Evolutionary conservation across 2,797 vertebrate genomes (phyloP), one percentile per base, ranked within the genome.

Genomic region (Muscicapa striata): DNA sequence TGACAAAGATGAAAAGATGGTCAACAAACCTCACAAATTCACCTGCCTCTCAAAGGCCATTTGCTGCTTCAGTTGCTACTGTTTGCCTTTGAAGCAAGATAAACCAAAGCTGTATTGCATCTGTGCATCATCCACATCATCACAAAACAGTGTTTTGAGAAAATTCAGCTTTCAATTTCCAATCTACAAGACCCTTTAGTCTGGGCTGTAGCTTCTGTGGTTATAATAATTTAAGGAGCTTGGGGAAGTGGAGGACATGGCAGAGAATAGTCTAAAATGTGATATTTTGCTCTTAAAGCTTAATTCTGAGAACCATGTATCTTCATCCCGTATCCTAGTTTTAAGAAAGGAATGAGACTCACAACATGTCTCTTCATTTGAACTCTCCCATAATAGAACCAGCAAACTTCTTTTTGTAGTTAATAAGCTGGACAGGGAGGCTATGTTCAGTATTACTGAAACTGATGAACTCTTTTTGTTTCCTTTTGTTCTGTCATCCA

Each of bases 81-180:
- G 17, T 70, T 93, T 91, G 68, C 59, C 68, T 95, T 90, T 95
- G 86, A 93, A 97, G 61, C 62, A 77, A 79, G 64, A 29, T 68
- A 75, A 79, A 87, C 26, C 12, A 77, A 67, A 88, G 29, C 21
- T 72, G 29, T 91, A 0, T 30, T 62, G 51, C 46, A 49, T 81
- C 49, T 64, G 2, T 93, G 29, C 0, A 2, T 32, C 32, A 38
- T 54, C 51, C 23, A 29, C 74, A 43, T 62, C 4, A 2, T 40
- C 64, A 48, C 3, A 1, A 32, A n/a, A 74, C 74, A 63, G 9
- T 17, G 10, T 73, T 83, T 63, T 3, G 55, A 40, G 34, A 88
- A 93, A 90, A 93, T 63, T 69, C 79, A 84, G 13, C 30, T 17
- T 83, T 92, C 54, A 30, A 0, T 57, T 87, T 70, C 40, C 9